A percentile compares a stretch with the other conserved stretches of the same genome.
Conservation (phyloP, 35 echinoderm and acorn worm genomes). For the Hemicentrotus pulcherrimus region DNA sequence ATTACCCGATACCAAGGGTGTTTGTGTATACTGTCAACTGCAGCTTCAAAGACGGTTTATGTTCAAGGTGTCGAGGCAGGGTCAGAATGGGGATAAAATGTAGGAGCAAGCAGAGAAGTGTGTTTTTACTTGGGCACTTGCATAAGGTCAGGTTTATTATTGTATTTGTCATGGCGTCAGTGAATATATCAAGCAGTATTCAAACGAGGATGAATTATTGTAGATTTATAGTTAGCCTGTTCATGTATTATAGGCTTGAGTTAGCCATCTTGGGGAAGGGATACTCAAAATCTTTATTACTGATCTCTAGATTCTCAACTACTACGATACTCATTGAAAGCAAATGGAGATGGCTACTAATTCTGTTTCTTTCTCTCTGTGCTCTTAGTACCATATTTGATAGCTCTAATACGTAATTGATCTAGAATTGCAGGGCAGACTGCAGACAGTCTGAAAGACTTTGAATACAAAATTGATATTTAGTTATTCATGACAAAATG, state of each 20-base stretch:
- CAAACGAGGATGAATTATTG: neutral
- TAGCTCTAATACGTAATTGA: neutral
- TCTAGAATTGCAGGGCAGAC: neutral
- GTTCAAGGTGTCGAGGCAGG: neutral
- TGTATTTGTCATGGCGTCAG: neutral
- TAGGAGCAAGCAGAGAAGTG: neutral
- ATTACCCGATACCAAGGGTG: slow-evolving; percentile 20
- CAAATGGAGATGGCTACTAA: too few species aligned
- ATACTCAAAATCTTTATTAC: too few species aligned
- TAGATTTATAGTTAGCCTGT: neutral
- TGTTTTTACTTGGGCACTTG: neutral
- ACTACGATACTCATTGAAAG: too few species aligned
- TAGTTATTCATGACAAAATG: neutral
- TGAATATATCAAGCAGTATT: neutral
- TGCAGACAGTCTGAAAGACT: neutral
- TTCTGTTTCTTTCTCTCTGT: too few species aligned
- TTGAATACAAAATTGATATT: neutral
- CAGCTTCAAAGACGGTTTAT: slow-evolving; percentile 8
- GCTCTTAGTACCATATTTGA: too few species aligned
- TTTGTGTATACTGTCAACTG: slow-evolving; percentile 41
- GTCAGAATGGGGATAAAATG: neutral
- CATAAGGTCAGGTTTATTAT: slow-evolving; percentile 1
- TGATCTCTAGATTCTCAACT: too few species aligned
- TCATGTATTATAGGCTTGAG: neutral
- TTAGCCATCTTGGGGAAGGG: too few species aligned